These are phyloP conservation scores for Drosophila aff. DNA, from an alignment of 1,140 invertebrate genomes.

Conservation along the genomic window DNA sequence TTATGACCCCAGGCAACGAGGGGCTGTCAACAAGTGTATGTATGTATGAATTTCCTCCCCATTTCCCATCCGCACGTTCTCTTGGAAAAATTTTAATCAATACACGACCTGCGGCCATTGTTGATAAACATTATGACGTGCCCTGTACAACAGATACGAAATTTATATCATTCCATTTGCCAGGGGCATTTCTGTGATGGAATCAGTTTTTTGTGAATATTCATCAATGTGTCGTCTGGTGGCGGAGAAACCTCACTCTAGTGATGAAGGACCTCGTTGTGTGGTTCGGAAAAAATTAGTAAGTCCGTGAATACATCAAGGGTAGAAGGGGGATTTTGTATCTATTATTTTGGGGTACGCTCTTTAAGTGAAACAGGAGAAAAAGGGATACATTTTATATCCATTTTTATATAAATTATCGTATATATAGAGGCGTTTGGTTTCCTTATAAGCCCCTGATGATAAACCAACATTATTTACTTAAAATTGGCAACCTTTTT, in stretches of 20 bases:
- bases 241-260: neutral
- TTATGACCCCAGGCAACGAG: conserved; percentile 39
- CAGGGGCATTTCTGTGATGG: conserved; percentile 25
- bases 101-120: conserved; percentile 66
- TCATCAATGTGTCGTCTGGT: conserved; percentile 1
- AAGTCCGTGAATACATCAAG: neutral
- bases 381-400: neutral
- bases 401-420: neutral
- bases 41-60: neutral
- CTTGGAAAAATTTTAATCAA: conserved; percentile 72
- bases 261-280: neutral
- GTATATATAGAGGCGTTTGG: neutral
- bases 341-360: neutral
- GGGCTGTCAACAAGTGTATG: conserved; percentile 72
- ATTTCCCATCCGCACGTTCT: neutral
- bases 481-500: conserved; percentile 8
- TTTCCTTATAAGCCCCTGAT: neutral
- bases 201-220: conserved; percentile 38
- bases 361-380: neutral
- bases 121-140: conserved; percentile 73
- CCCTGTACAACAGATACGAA: conserved; percentile 49
- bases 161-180: conserved; percentile 62
- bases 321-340: neutral
- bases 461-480: neutral
- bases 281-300: neutral